phyloP scores from a whole-genome alignment of 2,888 invertebrate species.

The Sinohyriopsis cumingii region DNA sequence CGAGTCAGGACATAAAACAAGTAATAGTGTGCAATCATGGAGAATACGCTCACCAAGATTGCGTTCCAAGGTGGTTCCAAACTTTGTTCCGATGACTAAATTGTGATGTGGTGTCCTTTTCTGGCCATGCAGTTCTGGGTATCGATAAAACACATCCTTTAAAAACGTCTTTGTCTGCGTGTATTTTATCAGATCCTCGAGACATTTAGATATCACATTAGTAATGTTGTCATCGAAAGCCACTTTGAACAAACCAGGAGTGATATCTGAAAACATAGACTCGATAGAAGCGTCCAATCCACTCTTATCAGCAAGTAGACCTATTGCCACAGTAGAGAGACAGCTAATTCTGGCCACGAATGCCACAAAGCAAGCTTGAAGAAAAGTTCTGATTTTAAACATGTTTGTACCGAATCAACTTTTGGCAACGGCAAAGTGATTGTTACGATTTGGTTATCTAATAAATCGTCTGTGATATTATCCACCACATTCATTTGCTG shows the following conservation, averaged over 20 bases:
- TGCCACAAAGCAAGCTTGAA: constrained; percentile 39
- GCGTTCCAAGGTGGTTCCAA: too few relatives aligned
- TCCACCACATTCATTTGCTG: constrained; percentile 51
- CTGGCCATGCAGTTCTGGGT: constrained; percentile 38
- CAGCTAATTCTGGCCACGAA: constrained; percentile 50
- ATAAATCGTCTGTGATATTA: constrained; percentile 37
- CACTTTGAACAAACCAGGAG: constrained; percentile 39
- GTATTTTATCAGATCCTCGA: constrained; percentile 20
- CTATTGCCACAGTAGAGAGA: constrained; percentile 35
- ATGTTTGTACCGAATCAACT: constrained; percentile 2
- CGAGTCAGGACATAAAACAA: constrained; percentile 24
- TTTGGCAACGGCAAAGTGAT: constrained; percentile 17
- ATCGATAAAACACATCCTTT: constrained; percentile 43
- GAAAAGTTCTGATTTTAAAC: constrained; percentile 8
- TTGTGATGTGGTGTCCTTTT: constrained; percentile 47
- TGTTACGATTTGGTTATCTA: constrained; percentile 24
- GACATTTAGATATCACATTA: constrained; percentile 20
- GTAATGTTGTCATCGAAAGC: constrained; percentile 20
- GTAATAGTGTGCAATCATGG: constrained; percentile 43
- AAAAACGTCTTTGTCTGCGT: constrained; percentile 36
- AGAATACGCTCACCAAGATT: constrained; percentile 6
- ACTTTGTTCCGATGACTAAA: constrained; percentile 34
- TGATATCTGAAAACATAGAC: constrained; percentile 37
- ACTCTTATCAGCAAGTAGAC: constrained; percentile 37
- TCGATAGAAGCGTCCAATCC: constrained; percentile 17